Evolutionary conservation across 2,113 vertebrate species (phyloP).

Genomic region (Naja naja): DNA sequence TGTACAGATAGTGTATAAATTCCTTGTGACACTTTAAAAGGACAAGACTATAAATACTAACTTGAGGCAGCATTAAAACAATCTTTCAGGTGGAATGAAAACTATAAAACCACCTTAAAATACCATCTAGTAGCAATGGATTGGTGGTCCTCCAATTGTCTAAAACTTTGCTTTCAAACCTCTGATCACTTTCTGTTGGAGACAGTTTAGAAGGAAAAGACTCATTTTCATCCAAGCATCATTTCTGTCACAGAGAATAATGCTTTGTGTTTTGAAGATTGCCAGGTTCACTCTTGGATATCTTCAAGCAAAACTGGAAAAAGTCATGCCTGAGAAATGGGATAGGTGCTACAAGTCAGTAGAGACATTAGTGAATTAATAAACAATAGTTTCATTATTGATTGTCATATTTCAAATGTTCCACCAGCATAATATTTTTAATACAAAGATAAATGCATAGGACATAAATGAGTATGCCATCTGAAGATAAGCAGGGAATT

Average conservation of each 20-base stretch:
- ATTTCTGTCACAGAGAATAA: neutral
- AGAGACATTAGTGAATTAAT: neutral
- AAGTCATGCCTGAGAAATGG: neutral
- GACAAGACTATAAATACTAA: neutral
- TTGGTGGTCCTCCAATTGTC: neutral
- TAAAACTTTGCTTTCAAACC: neutral
- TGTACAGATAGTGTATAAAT: neutral
- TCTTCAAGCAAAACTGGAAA: neutral
- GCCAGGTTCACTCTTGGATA: neutral
- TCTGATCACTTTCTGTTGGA: neutral
- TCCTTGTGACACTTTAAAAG: neutral
- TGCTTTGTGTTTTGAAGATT: neutral
- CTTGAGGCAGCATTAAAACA: neutral
- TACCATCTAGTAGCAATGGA: neutral
- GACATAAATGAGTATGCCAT: neutral
- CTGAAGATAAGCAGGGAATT: neutral
- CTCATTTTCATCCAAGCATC: neutral
- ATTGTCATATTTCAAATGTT: neutral
- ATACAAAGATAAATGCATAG: neutral
- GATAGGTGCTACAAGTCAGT: neutral
- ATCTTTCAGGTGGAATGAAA: slow-evolving; percentile 1
- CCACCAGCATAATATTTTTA: neutral
- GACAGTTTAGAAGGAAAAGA: neutral
- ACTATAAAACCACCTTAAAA: slow-evolving; percentile 17
- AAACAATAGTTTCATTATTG: neutral